These are phyloP conservation scores for Lonchura striata DNA, from an alignment of 2,113 vertebrate genomes.

Conservation along the genomic window DNA sequence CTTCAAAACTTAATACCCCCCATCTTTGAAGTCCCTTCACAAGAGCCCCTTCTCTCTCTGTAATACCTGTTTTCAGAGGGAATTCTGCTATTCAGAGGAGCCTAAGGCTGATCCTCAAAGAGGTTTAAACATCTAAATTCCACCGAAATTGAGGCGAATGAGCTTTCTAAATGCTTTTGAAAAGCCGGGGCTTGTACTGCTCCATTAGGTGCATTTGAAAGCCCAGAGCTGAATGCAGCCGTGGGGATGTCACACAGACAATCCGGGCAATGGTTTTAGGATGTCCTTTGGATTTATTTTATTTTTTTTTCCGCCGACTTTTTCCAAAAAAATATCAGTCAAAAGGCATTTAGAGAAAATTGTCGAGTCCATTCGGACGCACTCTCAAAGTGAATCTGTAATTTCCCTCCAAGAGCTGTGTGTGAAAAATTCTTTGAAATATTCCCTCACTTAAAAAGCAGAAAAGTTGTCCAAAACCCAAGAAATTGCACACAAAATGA, in stretches of 20 bases:
- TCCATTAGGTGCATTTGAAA: neutral
- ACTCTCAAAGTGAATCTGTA: neutral
- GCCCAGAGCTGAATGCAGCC: neutral
- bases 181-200: slow-evolving; percentile 4
- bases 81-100: slow-evolving; percentile 5
- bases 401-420: neutral
- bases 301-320: neutral
- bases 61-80: neutral
- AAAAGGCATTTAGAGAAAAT: neutral
- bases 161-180: neutral
- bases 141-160: neutral
- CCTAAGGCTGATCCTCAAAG: slow-evolving; percentile 27
- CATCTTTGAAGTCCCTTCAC: neutral
- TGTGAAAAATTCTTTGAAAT: neutral
- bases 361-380: neutral
- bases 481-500: neutral
- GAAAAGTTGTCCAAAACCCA: neutral
- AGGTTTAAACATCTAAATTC: slow-evolving; percentile 15
- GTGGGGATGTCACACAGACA: neutral
- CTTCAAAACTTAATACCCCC: neutral
- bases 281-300: neutral
- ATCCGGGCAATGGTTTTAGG: neutral
- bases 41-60: neutral
- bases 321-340: neutral
- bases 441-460: neutral